phyloP scores from a whole-genome alignment of 2,113 vertebrate genomes.

The Podocnemis expansa region DNA sequence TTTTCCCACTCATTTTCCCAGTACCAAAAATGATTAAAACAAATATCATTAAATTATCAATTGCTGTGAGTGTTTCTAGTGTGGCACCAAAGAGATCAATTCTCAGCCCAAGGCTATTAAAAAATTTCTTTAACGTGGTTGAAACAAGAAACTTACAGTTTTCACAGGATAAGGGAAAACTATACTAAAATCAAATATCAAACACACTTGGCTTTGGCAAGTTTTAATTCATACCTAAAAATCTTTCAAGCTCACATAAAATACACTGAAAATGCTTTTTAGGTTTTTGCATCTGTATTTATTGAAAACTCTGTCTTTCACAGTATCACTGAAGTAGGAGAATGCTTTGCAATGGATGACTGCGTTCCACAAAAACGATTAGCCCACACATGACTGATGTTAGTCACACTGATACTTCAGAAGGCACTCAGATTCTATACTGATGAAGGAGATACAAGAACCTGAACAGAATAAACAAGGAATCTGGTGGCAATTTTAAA shows the following conservation, averaged over 20 bases:
- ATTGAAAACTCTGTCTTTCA: not conserved
- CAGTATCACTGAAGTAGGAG: not conserved
- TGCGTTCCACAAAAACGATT: too few relatives aligned
- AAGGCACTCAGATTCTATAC: not conserved
- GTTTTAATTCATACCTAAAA: not conserved
- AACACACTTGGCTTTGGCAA: not conserved
- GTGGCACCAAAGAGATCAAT: not conserved
- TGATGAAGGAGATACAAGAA: accelerated
- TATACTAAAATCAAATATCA: not conserved
- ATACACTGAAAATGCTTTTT: not conserved
- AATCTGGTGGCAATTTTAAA: too few relatives aligned
- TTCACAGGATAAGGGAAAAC: not conserved
- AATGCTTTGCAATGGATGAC: not conserved
- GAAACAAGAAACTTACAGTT: not conserved
- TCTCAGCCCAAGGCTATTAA: not conserved
- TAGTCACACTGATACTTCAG: not conserved
- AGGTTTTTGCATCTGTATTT: not conserved
- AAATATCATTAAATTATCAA: too few relatives aligned
- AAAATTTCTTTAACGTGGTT: not conserved
- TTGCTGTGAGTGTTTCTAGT: too few relatives aligned
- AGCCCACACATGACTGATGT: not conserved
- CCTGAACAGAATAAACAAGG: not conserved
- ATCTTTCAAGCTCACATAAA: not conserved
- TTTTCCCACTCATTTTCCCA: too few relatives aligned
- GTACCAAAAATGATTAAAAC: too few relatives aligned